These are phyloP conservation scores for Anhinga rufa DNA, from an alignment of 2,113 vertebrate species.

Conservation along the genomic window DNA sequence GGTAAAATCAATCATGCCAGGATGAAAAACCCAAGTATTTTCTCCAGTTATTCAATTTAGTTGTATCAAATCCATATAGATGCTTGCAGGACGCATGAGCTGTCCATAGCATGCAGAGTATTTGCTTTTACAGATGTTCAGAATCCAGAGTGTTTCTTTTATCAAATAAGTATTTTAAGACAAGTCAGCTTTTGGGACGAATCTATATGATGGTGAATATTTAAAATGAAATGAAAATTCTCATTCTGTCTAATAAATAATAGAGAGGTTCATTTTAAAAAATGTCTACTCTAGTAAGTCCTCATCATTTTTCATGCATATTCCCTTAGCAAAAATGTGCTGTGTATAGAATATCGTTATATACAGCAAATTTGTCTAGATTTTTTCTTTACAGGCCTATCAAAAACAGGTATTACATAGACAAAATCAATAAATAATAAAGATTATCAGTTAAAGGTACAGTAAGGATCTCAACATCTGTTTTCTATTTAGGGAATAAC, in stretches of 20 bases:
- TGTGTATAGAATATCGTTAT: constrained; percentile 18
- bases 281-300: constrained; percentile 24
- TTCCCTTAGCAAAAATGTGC: constrained; percentile 48
- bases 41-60: background rate
- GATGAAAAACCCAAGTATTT: background rate
- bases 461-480: background rate
- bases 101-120: background rate
- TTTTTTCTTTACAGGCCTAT: constrained; percentile 48
- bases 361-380: constrained; percentile 25
- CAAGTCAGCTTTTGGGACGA: background rate
- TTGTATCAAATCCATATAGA: background rate
- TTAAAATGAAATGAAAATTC: constrained; percentile 16
- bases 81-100: background rate
- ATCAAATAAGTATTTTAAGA: background rate
- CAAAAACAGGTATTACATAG: constrained; percentile 13
- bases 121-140: constrained; percentile 6
- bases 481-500: constrained; percentile 24
- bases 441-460: constrained; percentile 25
- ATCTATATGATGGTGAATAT: background rate
- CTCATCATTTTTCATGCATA: constrained; percentile 47
- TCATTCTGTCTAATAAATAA: constrained; percentile 46
- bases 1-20: background rate
- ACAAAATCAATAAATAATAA: constrained; percentile 57
- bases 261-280: constrained; percentile 11
- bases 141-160: background rate